These are phyloP conservation scores for Pseudomugil gertrudae DNA, from an alignment of 2,797 vertebrate genomes.

Conservation along the genomic window DNA sequence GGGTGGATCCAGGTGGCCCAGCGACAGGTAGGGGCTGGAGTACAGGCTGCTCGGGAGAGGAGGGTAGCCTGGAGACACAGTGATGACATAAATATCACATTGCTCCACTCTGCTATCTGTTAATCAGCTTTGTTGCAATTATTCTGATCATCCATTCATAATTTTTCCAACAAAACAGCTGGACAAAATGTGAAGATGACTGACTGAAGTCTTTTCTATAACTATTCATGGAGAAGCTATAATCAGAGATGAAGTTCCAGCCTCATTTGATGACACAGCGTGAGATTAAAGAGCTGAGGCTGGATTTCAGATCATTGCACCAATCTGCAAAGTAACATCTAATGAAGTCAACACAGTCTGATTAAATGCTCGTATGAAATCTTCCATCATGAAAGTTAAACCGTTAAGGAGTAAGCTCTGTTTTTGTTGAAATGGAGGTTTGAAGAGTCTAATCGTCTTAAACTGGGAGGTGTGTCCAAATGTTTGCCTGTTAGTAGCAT, in stretches of 20 bases:
- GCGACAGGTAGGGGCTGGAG: constrained; percentile 90
- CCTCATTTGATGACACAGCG: background rate
- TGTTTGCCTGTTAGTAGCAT: too few relatives aligned
- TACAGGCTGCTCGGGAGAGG: constrained; percentile 90
- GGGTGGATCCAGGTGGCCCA: constrained; percentile 91
- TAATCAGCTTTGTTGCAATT: background rate
- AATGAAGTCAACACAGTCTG: constrained; percentile 2
- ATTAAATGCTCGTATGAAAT: background rate
- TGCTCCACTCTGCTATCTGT: background rate
- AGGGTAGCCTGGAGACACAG: constrained; percentile 85
- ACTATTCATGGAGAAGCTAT: background rate
- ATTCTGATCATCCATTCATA: too few relatives aligned
- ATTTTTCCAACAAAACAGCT: background rate
- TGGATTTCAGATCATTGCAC: constrained; percentile 24
- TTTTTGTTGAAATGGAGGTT: background rate
- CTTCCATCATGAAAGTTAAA: background rate
- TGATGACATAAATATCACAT: background rate
- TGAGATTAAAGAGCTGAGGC: background rate
- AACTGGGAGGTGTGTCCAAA: too few relatives aligned
- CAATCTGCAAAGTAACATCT: background rate
- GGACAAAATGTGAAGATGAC: background rate
- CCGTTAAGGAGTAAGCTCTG: background rate
- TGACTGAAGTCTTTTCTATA: background rate
- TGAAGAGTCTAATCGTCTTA: background rate
- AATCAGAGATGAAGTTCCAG: background rate